Conservation (phyloP, 2,797 vertebrate genomes). For the Masticophis lateralis region DNA sequence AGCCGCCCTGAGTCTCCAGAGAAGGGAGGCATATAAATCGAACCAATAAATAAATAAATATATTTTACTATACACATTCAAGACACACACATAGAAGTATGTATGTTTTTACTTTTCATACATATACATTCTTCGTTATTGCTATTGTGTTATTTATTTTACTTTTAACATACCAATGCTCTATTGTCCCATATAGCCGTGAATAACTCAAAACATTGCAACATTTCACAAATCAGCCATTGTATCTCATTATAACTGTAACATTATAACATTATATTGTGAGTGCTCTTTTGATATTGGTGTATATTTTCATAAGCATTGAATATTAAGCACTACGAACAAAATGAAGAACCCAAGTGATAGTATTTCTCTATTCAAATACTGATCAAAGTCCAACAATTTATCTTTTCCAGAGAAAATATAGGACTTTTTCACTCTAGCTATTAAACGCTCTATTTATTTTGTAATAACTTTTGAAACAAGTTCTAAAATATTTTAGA, state of each 20-base stretch:
- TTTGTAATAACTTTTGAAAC: background rate
- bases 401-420: background rate
- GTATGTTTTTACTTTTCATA: background rate
- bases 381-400: background rate
- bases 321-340: background rate
- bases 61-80: background rate
- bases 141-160: background rate
- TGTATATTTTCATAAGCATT: background rate
- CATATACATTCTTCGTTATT: background rate
- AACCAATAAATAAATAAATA: background rate
- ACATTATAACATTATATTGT: background rate
- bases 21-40: too few relatives aligned
- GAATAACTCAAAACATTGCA: background rate
- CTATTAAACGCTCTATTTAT: background rate
- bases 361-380: background rate
- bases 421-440: background rate
- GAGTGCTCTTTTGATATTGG: background rate
- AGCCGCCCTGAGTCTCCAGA: too few relatives aligned
- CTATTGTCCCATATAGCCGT: background rate
- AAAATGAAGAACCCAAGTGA: background rate
- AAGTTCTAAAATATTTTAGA: background rate
- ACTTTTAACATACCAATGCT: background rate
- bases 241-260: background rate
- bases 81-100: background rate
- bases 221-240: background rate